These are phyloP conservation scores for Cebidichthys violaceus DNA, from an alignment of 2,113 vertebrate species.

Conservation along the genomic window DNA sequence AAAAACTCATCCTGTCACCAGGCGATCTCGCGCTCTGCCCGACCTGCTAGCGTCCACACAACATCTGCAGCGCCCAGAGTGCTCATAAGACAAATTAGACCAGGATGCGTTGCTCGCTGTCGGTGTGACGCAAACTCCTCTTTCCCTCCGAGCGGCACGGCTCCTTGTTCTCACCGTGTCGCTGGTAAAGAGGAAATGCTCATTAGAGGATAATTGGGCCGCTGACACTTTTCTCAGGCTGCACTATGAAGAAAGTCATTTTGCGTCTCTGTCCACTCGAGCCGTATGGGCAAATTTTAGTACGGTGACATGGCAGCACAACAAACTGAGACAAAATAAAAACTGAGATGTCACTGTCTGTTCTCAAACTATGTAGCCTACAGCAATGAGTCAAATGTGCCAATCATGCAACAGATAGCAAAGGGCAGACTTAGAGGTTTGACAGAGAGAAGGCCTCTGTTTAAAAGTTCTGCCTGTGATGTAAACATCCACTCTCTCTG, in stretches of 20 bases:
- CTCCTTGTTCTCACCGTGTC: not conserved
- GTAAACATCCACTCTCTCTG: conserved; percentile 48
- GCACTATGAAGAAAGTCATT: conserved; percentile 27
- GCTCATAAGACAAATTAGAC: conserved; percentile 43
- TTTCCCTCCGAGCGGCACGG: conserved; percentile 20
- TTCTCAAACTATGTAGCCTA: not conserved
- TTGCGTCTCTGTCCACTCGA: conserved; percentile 13
- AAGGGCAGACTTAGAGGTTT: conserved; percentile 16
- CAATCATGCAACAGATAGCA: not conserved
- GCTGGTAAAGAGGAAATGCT: conserved; percentile 33
- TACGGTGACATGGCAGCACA: conserved; percentile 9
- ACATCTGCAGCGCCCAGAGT: conserved; percentile 29
- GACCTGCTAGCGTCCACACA: not conserved
- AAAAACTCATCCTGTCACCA: not conserved
- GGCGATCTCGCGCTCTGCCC: not conserved
- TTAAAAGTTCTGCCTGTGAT: conserved; percentile 40
- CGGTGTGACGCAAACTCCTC: conserved; percentile 16
- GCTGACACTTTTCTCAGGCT: conserved; percentile 34
- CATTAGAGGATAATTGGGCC: conserved; percentile 52
- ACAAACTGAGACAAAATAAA: not conserved
- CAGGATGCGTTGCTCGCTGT: conserved; percentile 14
- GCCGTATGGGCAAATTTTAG: not conserved
- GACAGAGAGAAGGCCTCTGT: conserved; percentile 15
- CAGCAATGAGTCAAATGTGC: conserved; percentile 5
- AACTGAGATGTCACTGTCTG: not conserved